Conservation (phyloP, 2,113 vertebrate genomes). For the Empidonax traillii region DNA sequence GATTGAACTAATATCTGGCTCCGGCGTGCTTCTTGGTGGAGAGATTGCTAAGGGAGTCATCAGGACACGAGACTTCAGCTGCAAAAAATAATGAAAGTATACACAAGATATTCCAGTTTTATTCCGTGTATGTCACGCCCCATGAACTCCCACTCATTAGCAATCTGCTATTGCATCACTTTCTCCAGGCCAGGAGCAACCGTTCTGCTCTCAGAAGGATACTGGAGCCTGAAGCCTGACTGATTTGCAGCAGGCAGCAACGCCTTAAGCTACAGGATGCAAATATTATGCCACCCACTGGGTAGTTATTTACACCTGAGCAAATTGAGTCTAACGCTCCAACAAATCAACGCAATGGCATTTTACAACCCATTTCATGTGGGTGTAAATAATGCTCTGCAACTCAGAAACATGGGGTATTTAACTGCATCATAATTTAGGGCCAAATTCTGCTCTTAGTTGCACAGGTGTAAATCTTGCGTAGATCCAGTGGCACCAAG, state of each 20-base stretch:
- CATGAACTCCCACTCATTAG: slow-evolving; percentile 18
- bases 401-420: neutral
- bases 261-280: neutral
- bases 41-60: slow-evolving; percentile 89
- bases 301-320: slow-evolving; percentile 61
- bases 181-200: slow-evolving; percentile 8
- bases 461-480: neutral
- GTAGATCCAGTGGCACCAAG: neutral
- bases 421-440: slow-evolving; percentile 28
- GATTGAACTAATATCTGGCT: slow-evolving; percentile 91
- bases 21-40: slow-evolving; percentile 87
- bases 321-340: slow-evolving; percentile 33
- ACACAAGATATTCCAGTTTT: neutral
- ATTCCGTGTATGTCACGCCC: neutral
- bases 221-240: neutral
- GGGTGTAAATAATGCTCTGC: slow-evolving; percentile 2
- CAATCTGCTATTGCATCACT: neutral
- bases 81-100: slow-evolving; percentile 59
- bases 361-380: slow-evolving; percentile 24
- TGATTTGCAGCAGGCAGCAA: slow-evolving; percentile 40
- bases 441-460: neutral
- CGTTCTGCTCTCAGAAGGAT: neutral
- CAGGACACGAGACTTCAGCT: slow-evolving; percentile 90
- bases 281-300: slow-evolving; percentile 38
- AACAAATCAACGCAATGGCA: slow-evolving; percentile 18